Evolutionary conservation across 2,797 vertebrate species (phyloP), one percentile per base, ranked within the genome.

Genomic region (Rousettus madagascariensis): DNA sequence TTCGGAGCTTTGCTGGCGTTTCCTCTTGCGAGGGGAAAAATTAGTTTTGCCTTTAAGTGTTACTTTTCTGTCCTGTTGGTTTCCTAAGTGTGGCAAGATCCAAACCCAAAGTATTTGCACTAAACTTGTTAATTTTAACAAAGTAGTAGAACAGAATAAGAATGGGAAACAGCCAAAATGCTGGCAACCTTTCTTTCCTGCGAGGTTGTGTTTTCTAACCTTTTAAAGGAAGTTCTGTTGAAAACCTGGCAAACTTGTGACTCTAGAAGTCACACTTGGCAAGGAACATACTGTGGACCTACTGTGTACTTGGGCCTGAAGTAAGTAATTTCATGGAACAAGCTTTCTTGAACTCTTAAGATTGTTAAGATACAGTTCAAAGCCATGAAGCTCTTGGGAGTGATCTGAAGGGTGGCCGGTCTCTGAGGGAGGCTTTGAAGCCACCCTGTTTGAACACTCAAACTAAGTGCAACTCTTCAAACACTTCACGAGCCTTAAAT

Each of bases 301-400:
- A 85, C 72, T 66, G 0, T 46, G 79, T 41, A 22, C 86, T 55
- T 63, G 90, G 79, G 49, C 55, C 65, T 71, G 36, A 43, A 61
- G 63, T 65, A 30, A 93, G 30, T 41, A 16, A 30, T 68, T 57
- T 74, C 55, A 28, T 72, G 63, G n/a, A 59, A 82, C 38, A 17
- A 74, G 63, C 3, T 59, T 75, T 69, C 78, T 74, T 0, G 6
- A 85, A 57, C 78, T 85, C 88, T 80, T 51, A 49, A 83, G 92
- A 57, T 30, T n/a, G 33, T 80, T 85, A 78, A 91, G 93, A 78
- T 51, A 63, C 20, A 89, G 72, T 86, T 89, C 88, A 69, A 90
- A 92, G 74, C 92, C 69, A 36, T 68, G 77, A 74, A 95, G 66
- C 26, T n/a, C 55, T 96, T 69, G 86, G 93, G 95, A 75, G 66